Evolutionary conservation across 2,888 invertebrate genomes (phyloP), one percentile per base, ranked within the genome.

Genomic region (Drosophila acutilabella): DNA sequence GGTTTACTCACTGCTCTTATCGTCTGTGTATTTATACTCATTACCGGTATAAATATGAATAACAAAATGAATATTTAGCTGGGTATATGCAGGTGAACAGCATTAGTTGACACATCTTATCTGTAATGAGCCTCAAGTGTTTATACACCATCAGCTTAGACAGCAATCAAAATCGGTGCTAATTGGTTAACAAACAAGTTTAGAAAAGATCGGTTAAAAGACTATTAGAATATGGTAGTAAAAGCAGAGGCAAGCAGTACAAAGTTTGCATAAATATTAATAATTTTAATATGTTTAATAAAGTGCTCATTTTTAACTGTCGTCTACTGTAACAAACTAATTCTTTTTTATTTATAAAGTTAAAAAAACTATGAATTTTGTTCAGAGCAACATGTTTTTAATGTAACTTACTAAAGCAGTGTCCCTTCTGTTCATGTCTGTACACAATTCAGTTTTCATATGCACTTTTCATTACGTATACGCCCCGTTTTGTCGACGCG

Each of bases 1-100:
- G 30, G 56, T 47, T 81, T 81, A 83, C 83, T 83, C 80, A 67
- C 47, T 45, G 57, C 48, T 52, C 70, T 76, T 67, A 83, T 74
- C 74, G 33, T 18, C 40, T 33, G 45, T 57, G 51, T 57, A 40
- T 52, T 40, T 48, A 54, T 51, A 64, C 48, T 41, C 54, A 62
- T 54, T 62, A 62, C 41, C 30, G 11, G n/a, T 40, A 30, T 54
- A 30, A 44, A 47, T 33, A 11, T 30, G 42, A 44, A n/a, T 42
- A 5, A 14, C 14, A 52, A 11, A 13, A 18, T 30, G 30, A 54
- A 33, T 16, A 30, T 53, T 7, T 16, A 30, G 44, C 36, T 36
- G 54, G 20, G 6, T 36, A 5, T 10, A n/a, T 36, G 11, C 13
- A 23, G 36, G 10, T 40, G n/a, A 18, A 11, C 57, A 48, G 23